phyloP scores from a whole-genome alignment of 2,888 invertebrate species.

The Microctonus brassicae region DNA sequence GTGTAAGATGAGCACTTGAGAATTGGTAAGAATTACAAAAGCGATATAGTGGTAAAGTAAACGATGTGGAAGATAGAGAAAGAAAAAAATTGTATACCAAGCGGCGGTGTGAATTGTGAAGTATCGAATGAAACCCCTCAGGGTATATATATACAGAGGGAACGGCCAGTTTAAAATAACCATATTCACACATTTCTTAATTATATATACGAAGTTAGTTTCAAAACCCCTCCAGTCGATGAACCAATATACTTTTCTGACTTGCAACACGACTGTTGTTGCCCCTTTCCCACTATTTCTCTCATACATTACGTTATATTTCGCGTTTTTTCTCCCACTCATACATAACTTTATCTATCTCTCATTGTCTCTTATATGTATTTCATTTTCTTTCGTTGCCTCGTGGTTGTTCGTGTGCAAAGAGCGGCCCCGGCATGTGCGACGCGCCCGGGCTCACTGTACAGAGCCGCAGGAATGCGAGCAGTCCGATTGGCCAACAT shows the following conservation, averaged over 20 bases:
- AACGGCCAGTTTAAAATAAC: conserved; percentile 33
- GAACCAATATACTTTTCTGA: conserved; percentile 67
- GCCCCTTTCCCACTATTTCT: conserved; percentile 32
- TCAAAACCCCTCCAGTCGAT: conserved; percentile 65
- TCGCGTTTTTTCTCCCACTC: conserved; percentile 39
- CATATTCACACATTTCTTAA: conserved; percentile 58
- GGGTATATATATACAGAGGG: conserved; percentile 32
- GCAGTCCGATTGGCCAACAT: conserved; percentile 64
- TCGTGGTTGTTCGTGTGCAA: conserved; percentile 38
- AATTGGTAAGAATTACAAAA: conserved; percentile 14
- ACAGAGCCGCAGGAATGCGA: conserved; percentile 64
- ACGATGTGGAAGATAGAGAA: background rate
- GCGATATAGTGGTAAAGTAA: conserved; percentile 22
- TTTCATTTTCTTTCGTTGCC: conserved; percentile 44
- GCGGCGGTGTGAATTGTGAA: conserved; percentile 14
- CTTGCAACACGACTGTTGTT: conserved; percentile 56
- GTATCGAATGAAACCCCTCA: conserved; percentile 2
- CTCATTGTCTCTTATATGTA: conserved; percentile 9
- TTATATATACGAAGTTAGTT: conserved; percentile 59
- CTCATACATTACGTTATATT: conserved; percentile 30
- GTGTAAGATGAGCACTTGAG: background rate
- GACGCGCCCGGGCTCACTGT: conserved; percentile 38
- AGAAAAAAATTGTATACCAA: background rate
- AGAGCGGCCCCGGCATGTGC: conserved; percentile 20
- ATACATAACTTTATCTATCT: conserved; percentile 14